Base-by-base conservation (phyloP, 2,797 vertebrate genomes). In the Acanthis flammea region DNA sequence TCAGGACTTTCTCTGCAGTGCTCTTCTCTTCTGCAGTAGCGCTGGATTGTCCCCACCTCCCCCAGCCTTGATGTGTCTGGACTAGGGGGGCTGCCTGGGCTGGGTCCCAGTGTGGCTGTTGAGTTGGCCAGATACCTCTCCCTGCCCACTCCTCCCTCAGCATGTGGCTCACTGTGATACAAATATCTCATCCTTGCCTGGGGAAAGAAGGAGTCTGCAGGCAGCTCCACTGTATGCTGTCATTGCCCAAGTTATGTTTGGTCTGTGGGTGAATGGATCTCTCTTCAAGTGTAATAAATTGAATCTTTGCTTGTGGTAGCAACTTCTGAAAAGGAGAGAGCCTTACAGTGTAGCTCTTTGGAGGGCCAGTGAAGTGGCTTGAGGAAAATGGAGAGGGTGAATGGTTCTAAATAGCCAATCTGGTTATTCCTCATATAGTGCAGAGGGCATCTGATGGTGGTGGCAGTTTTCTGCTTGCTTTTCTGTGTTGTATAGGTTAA, bases 131-230 rank as follows among this genome's bases (percentile, higher is more conserved):
- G 74, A 87, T 92, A 90, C 57, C 54, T 94, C 28, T 95, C 37
- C 42, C 50, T 89, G 89, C 71, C 75, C 39, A 42, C 74, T 92
- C 72, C 61, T 90, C 75, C 89, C 85, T 77, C 76, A 80, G 78
- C 68, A 18, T 90, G 93, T 94, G 94, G 91, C 75, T 96, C 67
- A 31, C 55, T 94, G 71, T 92, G 92, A 91, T 96, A 94, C 81
- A 95, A 94, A 83, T 94, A 93, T 85, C 88, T 94, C 81, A 65
- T 92, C 9, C 2, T 68, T 48, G 81, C 88, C 78, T 91, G 78
- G 27, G 50, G 55, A 71, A 68, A 62, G 50, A 21, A 77, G 53
- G 60, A 85, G 67, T 41, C 61, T 63, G 61, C 92, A 53, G 72
- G 25, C 2, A 0, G 78, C 71, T 91, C 76, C n/a, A 27, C 94